These are phyloP conservation scores for Heliconius erato DNA, from an alignment of 2,888 invertebrate genomes.

Conservation along the genomic window DNA sequence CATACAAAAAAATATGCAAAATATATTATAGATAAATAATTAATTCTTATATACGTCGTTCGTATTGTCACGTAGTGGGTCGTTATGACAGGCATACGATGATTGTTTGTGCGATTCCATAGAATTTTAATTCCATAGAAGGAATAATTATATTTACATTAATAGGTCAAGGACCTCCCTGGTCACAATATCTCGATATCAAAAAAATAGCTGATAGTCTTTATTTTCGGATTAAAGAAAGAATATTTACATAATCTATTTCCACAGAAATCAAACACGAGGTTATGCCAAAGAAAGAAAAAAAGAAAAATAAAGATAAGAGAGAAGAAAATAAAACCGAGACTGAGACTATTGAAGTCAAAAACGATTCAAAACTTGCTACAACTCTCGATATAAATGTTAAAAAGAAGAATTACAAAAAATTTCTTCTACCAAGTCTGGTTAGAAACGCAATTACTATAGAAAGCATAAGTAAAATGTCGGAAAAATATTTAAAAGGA, in stretches of 20 bases:
- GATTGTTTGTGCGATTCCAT: too few species aligned
- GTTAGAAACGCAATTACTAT: conserved; percentile 58
- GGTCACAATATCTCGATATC: too few species aligned
- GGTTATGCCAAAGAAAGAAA: conserved; percentile 51
- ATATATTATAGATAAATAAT: too few species aligned
- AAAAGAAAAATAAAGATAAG: conserved; percentile 50
- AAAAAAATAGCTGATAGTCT: not conserved
- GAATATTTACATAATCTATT: not conserved
- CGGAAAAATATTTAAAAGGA: conserved; percentile 56
- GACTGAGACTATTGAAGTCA: conserved; percentile 44
- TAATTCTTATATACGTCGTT: too few species aligned
- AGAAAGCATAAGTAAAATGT: conserved; percentile 56
- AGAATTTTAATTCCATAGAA: too few species aligned
- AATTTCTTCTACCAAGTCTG: conserved; percentile 65
- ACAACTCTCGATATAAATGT: conserved; percentile 51
- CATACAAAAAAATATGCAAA: too few species aligned
- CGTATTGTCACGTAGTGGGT: too few species aligned
- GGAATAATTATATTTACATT: too few species aligned
- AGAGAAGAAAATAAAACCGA: conserved; percentile 49
- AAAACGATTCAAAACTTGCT: conserved; percentile 51
- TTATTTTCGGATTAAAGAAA: not conserved
- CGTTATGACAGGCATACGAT: too few species aligned
- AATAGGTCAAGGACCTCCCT: too few species aligned
- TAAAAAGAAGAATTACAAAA: conserved; percentile 57
- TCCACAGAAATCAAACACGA: conserved; percentile 56